Evolutionary conservation across 2,797 vertebrate species (phyloP), one percentile per base, ranked within the genome.

Genomic region (Phoxinus dragarum): DNA sequence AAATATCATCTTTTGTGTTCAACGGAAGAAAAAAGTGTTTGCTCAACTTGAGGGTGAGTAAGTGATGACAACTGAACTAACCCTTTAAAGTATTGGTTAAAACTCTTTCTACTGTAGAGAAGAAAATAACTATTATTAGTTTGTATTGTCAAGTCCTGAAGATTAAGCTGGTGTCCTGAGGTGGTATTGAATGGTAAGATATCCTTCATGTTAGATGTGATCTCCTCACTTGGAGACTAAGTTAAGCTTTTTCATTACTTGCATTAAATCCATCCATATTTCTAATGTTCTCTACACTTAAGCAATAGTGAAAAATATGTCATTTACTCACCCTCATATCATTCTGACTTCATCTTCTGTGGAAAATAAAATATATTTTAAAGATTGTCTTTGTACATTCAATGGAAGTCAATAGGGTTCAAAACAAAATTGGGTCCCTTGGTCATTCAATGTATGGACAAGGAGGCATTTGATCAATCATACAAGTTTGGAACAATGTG

Each of bases 121-220:
- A 88, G 88, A 74, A 85, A 81, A 19, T 59, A 61, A 80, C 82
- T 87, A 68, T 86, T 86, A 80, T 84, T 68, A 71, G 52, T 81
- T 68, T 54, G 40, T 83, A 84, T 44, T 74, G 34, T 80, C 52
- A 74, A 68, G 49, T 76, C 90, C 52, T 80, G 80, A 91, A 84
- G 88, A 86, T 89, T 5, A 38, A 85, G 86, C 71, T 31, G 21
- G 40, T 31, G 17, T 19, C 61, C 56, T 87, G 61, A 75, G 38
- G 40, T 38, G 6, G 59, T 47, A 73, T 4, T 72, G 80, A 82
- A 84, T 69, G 16, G n/a, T 59, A 42, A 49, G 56, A 56, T 56
- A 34, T 72, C 31, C 38, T 64, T 56, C 40, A 42, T 9, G 68
- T 47, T 77, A 38, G 36, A 80, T 59, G 31, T 69, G 16, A 49